phyloP scores from a whole-genome alignment of 2,113 vertebrate species.

The Callocephalon fimbriatum region DNA sequence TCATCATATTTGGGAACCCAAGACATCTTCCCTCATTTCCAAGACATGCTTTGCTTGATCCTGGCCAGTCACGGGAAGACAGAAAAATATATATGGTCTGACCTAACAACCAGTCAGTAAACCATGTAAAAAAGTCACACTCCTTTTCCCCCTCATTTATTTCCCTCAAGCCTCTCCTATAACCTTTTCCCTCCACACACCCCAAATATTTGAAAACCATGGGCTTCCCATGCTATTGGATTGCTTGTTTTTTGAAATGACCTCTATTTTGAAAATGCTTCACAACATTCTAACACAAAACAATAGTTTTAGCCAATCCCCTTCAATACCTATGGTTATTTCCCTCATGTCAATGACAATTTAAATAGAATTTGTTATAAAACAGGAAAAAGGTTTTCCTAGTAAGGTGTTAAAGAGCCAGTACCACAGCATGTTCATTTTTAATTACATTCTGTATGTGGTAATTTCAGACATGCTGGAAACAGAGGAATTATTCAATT shows the following conservation, averaged over 20 bases:
- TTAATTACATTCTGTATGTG: not conserved
- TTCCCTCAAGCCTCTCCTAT: not conserved
- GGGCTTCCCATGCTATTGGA: not conserved
- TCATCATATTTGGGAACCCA: not conserved
- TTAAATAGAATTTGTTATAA: not conserved
- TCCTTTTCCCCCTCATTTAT: not conserved
- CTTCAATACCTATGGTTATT: not conserved
- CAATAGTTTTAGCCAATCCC: not conserved
- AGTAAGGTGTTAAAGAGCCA: not conserved
- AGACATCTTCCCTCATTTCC: not conserved
- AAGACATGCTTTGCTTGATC: not conserved
- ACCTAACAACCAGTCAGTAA: not conserved
- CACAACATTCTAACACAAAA: not conserved
- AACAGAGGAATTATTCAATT: not conserved
- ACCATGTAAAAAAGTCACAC: not conserved
- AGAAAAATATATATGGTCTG: not conserved
- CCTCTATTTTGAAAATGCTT: not conserved
- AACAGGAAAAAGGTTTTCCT: not conserved
- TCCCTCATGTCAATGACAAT: not conserved
- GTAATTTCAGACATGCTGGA: not conserved
- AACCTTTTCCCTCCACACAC: not conserved
- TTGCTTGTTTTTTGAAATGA: not conserved
- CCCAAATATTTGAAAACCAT: not conserved
- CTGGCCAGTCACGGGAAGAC: not conserved
- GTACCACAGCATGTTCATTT: not conserved